Evolutionary conservation across 2,888 invertebrate genomes (phyloP).

Genomic region (Molanna angustata): DNA sequence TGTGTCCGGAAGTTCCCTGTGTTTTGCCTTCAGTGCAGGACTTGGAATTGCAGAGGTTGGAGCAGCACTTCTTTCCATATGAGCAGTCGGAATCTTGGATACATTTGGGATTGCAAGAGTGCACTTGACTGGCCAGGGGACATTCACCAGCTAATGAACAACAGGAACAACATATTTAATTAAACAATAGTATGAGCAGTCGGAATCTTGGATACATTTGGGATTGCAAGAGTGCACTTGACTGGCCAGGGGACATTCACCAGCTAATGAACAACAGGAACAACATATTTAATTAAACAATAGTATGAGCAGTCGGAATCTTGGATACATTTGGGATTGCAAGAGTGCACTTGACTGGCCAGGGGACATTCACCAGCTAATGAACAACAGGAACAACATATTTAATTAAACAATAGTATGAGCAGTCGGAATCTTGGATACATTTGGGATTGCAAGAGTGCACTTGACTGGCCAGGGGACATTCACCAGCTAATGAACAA

Average conservation of each 20-base stretch:
- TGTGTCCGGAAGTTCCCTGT: conserved; percentile 39
- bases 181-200: conserved; percentile 64
- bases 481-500: conserved; percentile 53
- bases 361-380: conserved; percentile 60
- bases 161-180: no score
- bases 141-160: conserved; percentile 48
- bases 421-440: conserved; percentile 63
- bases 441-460: conserved; percentile 68
- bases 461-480: conserved; percentile 64
- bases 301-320: conserved; percentile 64
- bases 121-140: conserved; percentile 62
- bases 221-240: conserved; percentile 67
- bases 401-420: no score
- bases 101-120: conserved; percentile 67
- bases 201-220: conserved; percentile 63
- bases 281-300: no score
- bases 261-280: no score
- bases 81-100: conserved; percentile 64
- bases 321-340: conserved; percentile 65
- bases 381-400: no score
- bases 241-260: conserved; percentile 62
- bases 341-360: conserved; percentile 61
- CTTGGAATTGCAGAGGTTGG: conserved; percentile 66
- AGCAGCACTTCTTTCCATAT: conserved; percentile 65
- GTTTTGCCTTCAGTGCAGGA: conserved; percentile 55